Base-by-base conservation (phyloP, 2,113 vertebrate genomes). In the Zapus hudsonius region DNA sequence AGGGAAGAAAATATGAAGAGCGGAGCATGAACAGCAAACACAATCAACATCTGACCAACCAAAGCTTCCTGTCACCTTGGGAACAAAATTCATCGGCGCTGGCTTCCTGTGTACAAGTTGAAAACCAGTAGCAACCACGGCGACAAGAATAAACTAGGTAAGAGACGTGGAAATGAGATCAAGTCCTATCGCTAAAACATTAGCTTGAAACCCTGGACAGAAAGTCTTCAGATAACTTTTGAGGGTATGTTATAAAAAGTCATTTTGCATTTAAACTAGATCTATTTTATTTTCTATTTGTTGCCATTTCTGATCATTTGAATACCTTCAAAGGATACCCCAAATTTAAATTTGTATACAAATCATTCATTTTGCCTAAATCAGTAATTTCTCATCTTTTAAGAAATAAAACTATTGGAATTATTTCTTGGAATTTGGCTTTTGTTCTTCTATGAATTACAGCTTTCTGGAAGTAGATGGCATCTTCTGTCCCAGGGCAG, bases 11-110 rank as follows among this genome's bases (percentile, higher is more conserved):
- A 97, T 96, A 95, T n/a, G 90, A 97, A 96, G 98, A 98, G 98
- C 97, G 97, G 98, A 96, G 98, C 97, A 82, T 86, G 93, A 97
- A 92, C 96, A 95, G 97, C 91, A 87, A 97, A 97, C 97, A 98
- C 98, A 98, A 98, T 98, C 97, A 98, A 98, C 98, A 98, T 98
- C 97, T 89, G 98, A 98, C 97, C 96, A 97, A 97, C 97, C 96
- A 98, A 96, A 96, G 98, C 93, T 98, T 98, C 98, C 98, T 98
- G 98, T 98, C 97, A 98, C 98, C 98, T 98, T 98, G 98, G 98
- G 98, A 98, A 98, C 98, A 40, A 95, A 97, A 96, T 95, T 98
- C 98, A 98, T 98, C 98, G 98, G 98, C 97, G 98, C 89, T 47
- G 96, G 96, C 97, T 98, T 98, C 98, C 98, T 98, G 98, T 98